These are phyloP conservation scores for Macquaria australasica DNA, from an alignment of 2,113 vertebrate genomes.

Conservation along the genomic window DNA sequence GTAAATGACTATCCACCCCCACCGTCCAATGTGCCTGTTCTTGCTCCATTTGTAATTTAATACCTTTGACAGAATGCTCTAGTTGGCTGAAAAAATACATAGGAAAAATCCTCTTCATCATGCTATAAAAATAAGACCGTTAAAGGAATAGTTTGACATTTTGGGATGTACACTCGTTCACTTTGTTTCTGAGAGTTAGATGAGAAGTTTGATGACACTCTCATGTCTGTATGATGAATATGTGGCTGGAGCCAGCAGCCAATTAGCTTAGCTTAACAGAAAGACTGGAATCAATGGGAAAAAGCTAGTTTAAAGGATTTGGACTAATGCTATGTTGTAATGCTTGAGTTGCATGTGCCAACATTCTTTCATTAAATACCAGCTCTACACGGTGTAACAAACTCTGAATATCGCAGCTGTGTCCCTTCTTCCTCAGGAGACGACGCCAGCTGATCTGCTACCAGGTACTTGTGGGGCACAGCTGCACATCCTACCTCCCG, in stretches of 20 bases:
- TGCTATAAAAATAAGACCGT: neutral
- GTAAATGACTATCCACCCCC: slow-evolving; percentile 68
- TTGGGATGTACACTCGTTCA: neutral
- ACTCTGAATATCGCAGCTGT: slow-evolving; percentile 53
- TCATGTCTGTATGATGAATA: neutral
- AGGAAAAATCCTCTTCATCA: neutral
- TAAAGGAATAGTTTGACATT: neutral
- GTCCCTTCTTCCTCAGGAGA: slow-evolving; percentile 57
- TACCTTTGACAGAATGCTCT: slow-evolving; percentile 38
- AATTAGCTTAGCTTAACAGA: slow-evolving; percentile 1
- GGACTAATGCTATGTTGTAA: neutral
- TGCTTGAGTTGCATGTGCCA: neutral
- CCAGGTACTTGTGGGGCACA: slow-evolving; percentile 60
- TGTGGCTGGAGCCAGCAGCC: neutral
- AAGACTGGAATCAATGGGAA: neutral
- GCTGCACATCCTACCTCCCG: slow-evolving; percentile 56
- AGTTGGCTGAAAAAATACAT: slow-evolving; percentile 18
- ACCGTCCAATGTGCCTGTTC: slow-evolving; percentile 30
- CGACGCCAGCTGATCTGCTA: slow-evolving; percentile 57
- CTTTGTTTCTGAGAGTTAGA: neutral
- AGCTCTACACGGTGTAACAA: slow-evolving; percentile 38
- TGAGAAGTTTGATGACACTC: neutral
- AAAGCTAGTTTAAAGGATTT: neutral
- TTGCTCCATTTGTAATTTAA: slow-evolving; percentile 60
- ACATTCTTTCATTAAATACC: slow-evolving; percentile 21